Percentiles rank a stretch among this genome's conserved stretches.
Conservation (phyloP, 2,888 invertebrate genomes). For the Drosophila aldrichi region DNA sequence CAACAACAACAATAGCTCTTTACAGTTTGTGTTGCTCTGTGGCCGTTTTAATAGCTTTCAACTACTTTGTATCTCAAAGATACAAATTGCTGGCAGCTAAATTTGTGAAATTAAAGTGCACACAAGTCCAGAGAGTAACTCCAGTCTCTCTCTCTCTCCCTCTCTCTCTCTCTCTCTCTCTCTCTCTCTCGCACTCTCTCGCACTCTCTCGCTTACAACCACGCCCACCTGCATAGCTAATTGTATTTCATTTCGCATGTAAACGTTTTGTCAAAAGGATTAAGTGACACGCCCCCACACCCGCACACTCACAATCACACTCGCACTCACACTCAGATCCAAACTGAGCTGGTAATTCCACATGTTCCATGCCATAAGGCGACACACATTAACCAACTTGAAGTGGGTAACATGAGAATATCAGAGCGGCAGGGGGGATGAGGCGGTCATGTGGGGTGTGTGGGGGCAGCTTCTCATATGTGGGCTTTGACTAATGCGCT, state of each 20-base stretch:
- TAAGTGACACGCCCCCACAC: constrained; percentile 51
- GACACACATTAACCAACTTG: constrained; percentile 77
- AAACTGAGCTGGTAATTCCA: constrained; percentile 64
- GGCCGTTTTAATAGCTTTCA: constrained; percentile 74
- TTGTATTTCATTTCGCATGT: constrained; percentile 68
- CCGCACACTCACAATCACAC: neutral
- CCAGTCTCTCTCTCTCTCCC: neutral
- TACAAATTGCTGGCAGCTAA: constrained; percentile 66
- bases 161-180: neutral
- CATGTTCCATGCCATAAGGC: constrained; percentile 71
- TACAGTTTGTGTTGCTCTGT: constrained; percentile 73
- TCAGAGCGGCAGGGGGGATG: neutral
- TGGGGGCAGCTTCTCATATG: constrained; percentile 35
- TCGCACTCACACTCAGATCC: constrained; percentile 6
- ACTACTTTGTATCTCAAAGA: constrained; percentile 76
- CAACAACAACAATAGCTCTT: constrained; percentile 47
- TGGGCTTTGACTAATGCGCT: constrained; percentile 72
- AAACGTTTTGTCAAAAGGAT: constrained; percentile 81
- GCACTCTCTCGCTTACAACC: constrained; percentile 17
- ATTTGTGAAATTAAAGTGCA: constrained; percentile 73
- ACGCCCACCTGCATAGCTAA: constrained; percentile 61
- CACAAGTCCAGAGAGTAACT: constrained; percentile 33
- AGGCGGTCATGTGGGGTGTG: neutral
- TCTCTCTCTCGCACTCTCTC: neutral
- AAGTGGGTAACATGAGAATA: constrained; percentile 59